phyloP scores from a whole-genome alignment of 2,888 invertebrate genomes.

The Oligia strigilis region DNA sequence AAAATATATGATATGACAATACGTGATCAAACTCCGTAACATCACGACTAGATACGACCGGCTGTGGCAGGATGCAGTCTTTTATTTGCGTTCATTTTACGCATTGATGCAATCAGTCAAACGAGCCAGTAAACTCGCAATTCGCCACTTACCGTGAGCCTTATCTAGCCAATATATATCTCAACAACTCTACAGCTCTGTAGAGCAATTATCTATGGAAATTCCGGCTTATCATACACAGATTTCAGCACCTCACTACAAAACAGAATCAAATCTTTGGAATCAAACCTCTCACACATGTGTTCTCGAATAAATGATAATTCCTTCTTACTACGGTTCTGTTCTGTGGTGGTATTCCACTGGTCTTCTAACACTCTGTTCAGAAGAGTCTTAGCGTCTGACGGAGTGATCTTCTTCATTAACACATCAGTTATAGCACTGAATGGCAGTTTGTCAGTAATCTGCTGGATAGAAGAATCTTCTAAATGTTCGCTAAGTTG shows the following conservation, averaged over 20 bases:
- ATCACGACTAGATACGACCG: slow-evolving; percentile 5
- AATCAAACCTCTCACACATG: slow-evolving; percentile 75
- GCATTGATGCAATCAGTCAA: slow-evolving; percentile 30
- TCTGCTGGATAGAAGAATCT: slow-evolving; percentile 69
- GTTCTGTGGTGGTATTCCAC: slow-evolving; percentile 54
- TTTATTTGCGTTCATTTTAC: background rate
- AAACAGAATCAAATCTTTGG: slow-evolving; percentile 77
- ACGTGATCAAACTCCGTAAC: background rate
- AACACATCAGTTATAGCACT: slow-evolving; percentile 69
- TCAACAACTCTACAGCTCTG: slow-evolving; percentile 30
- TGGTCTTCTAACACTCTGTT: slow-evolving; percentile 71
- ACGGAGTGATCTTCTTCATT: slow-evolving; percentile 69
- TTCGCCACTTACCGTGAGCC: background rate
- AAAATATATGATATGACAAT: slow-evolving; percentile 14
- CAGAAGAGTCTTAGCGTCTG: slow-evolving; percentile 67
- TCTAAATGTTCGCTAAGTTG: slow-evolving; percentile 74
- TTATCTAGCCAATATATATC: slow-evolving; percentile 12
- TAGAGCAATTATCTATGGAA: slow-evolving; percentile 40
- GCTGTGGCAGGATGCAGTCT: slow-evolving; percentile 1
- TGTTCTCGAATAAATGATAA: slow-evolving; percentile 75
- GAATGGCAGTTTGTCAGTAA: slow-evolving; percentile 75
- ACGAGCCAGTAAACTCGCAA: background rate
- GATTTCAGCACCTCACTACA: slow-evolving; percentile 79
- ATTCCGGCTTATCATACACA: slow-evolving; percentile 72
- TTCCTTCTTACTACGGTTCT: slow-evolving; percentile 62